Conservation (phyloP, 2,888 invertebrate genomes). For the Salpingus planirostris region DNA sequence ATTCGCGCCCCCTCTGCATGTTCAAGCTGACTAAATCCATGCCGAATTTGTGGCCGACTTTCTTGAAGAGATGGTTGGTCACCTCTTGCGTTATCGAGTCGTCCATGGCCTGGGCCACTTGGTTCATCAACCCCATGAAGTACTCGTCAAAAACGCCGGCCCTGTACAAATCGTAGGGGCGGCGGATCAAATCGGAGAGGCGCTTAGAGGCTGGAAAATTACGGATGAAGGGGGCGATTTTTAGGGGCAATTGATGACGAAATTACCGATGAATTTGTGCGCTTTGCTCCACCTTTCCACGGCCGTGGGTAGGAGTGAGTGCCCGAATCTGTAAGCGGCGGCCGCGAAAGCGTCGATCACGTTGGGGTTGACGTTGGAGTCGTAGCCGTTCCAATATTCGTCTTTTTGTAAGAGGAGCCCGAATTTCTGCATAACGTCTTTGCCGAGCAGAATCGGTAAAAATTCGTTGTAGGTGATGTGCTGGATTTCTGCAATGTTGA, state of each 20-base stretch:
- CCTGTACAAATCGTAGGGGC: slow-evolving; percentile 83
- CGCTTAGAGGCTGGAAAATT: slow-evolving; percentile 67
- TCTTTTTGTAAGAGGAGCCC: slow-evolving; percentile 75
- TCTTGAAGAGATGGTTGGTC: slow-evolving; percentile 86
- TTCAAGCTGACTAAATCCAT: slow-evolving; percentile 89
- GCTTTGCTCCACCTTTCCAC: slow-evolving; percentile 92
- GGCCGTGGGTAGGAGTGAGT: slow-evolving; percentile 80
- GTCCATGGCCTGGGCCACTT: slow-evolving; percentile 92
- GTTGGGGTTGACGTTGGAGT: slow-evolving; percentile 74
- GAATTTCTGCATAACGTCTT: slow-evolving; percentile 87
- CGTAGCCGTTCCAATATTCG: slow-evolving; percentile 77
- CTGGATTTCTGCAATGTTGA: slow-evolving; percentile 79
- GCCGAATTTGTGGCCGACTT: slow-evolving; percentile 63
- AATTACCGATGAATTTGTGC: slow-evolving; percentile 75
- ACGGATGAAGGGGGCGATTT: too few relatives aligned
- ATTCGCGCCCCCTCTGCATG: slow-evolving; percentile 87
- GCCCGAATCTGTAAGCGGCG: slow-evolving; percentile 87
- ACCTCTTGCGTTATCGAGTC: slow-evolving; percentile 87
- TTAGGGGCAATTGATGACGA: too few relatives aligned
- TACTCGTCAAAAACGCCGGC: slow-evolving; percentile 88
- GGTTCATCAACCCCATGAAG: slow-evolving; percentile 87
- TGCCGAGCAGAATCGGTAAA: slow-evolving; percentile 77
- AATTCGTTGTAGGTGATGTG: slow-evolving; percentile 89
- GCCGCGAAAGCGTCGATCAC: slow-evolving; percentile 86
- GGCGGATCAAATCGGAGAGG: slow-evolving; percentile 76